phyloP scores from a whole-genome alignment of 2,797 vertebrate genomes.

The Borostomias antarcticus region DNA sequence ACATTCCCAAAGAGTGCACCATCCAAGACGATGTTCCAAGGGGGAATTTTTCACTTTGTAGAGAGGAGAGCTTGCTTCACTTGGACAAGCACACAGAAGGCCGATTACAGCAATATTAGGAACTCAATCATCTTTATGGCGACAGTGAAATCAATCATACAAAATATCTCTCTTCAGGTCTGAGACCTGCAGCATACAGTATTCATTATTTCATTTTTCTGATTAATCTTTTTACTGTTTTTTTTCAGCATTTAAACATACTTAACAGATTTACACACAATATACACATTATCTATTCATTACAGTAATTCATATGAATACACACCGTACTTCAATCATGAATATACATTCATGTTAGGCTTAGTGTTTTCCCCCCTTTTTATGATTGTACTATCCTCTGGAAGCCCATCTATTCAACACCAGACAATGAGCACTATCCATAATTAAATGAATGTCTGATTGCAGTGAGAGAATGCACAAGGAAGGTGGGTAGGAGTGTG shows the following conservation, averaged over 20 bases:
- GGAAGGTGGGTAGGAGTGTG: neutral
- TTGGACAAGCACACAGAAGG: neutral
- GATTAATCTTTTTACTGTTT: too few species aligned
- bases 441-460: neutral
- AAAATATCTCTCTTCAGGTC: neutral
- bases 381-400: neutral
- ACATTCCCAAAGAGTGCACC: conserved; percentile 32
- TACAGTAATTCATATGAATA: too few species aligned
- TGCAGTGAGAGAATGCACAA: neutral
- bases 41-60: conserved; percentile 21
- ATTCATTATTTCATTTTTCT: neutral
- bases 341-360: too few species aligned
- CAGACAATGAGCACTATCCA: neutral
- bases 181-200: neutral
- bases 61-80: neutral
- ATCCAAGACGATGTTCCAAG: conserved; percentile 12
- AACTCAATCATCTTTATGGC: too few species aligned
- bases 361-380: too few species aligned
- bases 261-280: too few species aligned
- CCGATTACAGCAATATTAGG: neutral
- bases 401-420: neutral
- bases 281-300: neutral
- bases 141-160: too few species aligned
- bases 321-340: too few species aligned
- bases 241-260: too few species aligned